Evolutionary conservation across 1,140 invertebrate species (phyloP).

Genomic region (Formica selysi): DNA sequence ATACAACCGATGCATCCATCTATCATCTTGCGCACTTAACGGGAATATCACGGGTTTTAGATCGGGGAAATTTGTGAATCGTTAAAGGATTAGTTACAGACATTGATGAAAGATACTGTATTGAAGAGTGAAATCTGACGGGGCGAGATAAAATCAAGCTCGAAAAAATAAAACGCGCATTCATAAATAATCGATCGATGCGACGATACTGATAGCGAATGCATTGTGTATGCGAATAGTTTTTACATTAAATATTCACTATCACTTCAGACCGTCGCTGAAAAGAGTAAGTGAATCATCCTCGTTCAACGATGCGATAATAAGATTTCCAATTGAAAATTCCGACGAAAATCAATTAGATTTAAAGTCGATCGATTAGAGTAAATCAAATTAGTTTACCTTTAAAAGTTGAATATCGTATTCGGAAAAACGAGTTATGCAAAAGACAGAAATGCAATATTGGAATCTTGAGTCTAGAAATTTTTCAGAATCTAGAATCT

Average conservation of each 20-base stretch:
- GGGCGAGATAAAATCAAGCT: slow-evolving; percentile 16
- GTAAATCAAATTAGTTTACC: not conserved
- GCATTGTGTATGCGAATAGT: not conserved
- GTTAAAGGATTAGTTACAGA: slow-evolving; percentile 25
- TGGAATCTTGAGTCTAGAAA: not conserved
- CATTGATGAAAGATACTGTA: slow-evolving; percentile 31
- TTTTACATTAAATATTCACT: slow-evolving; percentile 16
- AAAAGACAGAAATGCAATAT: not conserved
- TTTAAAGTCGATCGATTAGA: not conserved
- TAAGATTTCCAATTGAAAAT: slow-evolving; percentile 29
- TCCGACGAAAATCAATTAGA: slow-evolving; percentile 18
- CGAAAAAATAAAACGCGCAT: not conserved
- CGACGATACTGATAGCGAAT: not conserved
- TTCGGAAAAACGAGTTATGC: not conserved
- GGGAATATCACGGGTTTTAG: slow-evolving; percentile 21
- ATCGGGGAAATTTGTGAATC: slow-evolving; percentile 10
- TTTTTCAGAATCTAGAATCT: too few relatives aligned
- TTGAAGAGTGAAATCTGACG: not conserved
- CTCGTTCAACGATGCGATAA: not conserved
- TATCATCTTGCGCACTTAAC: slow-evolving; percentile 35
- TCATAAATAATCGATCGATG: slow-evolving; percentile 18
- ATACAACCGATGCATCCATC: slow-evolving; percentile 33
- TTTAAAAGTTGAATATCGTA: not conserved
- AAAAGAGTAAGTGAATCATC: slow-evolving; percentile 9
- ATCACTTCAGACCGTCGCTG: not conserved